Evolutionary conservation across 2,113 vertebrate genomes (phyloP), one percentile per base, ranked within the genome.

Genomic region (Boulengeromyrus knoepffleri): DNA sequence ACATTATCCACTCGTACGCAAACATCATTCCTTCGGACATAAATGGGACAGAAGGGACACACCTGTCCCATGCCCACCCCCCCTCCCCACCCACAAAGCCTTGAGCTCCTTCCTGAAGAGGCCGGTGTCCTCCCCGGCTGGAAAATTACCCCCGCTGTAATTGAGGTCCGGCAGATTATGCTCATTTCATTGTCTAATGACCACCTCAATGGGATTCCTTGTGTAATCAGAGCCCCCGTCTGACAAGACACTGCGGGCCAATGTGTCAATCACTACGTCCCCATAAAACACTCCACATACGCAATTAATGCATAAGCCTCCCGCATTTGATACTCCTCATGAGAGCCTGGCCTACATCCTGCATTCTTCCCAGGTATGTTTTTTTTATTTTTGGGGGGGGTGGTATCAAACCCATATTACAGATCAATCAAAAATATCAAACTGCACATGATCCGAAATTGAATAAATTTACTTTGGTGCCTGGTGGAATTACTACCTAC

Each of bases 161-260:
- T 95, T 94, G 94, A 95, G 95, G 95, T 94, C 93, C 90, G 91
- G 91, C 89, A 91, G 90, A 95, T 96, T 95, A 94, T 94, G 93
- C 92, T 93, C 91, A 94, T 94, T 94, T 94, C 94, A 95, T 94
- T 95, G 93, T 93, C 92, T 95, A 94, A 95, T 94, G 94, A 94
- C 92, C 91, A 91, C 92, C 94, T 94, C 93, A 95, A 95, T 95
- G 92, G 92, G 91, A 93, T 94, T 91, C 90, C 91, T 91, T 85
- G 87, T 89, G 91, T 93, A 94, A 93, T 93, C 93, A 91, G 92
- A 93, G 89, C 88, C 84, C 36, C 89, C 87, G 88, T 92, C 92
- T 93, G 90, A 94, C 93, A 92, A 93, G 91, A 85, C 39, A 88
- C 90, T 91, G 91, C 91, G 89, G 92, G 92, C 90, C 90, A 89